Evolutionary conservation across 1,140 invertebrate genomes (phyloP).

Genomic region (Drosophila navojoa): DNA sequence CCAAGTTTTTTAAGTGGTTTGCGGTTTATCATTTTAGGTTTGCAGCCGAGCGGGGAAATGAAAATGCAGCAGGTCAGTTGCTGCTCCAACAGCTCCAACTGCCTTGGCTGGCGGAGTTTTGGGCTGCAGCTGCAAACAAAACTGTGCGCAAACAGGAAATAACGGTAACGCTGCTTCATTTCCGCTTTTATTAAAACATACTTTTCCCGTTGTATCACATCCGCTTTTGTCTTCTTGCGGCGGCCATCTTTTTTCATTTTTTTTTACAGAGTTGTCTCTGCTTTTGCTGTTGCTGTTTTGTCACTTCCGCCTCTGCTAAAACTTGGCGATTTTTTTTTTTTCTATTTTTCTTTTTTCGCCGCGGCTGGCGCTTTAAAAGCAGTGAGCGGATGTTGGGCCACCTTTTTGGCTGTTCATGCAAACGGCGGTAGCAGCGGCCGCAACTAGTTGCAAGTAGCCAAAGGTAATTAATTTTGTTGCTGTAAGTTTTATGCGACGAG

Average conservation of each 20-base stretch:
- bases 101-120: background rate
- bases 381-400: constrained; percentile 69
- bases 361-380: constrained; percentile 67
- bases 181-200: constrained; percentile 83
- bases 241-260: constrained; percentile 21
- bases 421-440: constrained; percentile 39
- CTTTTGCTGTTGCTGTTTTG: constrained; percentile 56
- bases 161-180: constrained; percentile 82
- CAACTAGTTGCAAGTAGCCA: constrained; percentile 79
- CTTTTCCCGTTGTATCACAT: constrained; percentile 79
- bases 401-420: constrained; percentile 60
- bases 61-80: constrained; percentile 59
- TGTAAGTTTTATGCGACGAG: constrained; percentile 51
- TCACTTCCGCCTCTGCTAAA: constrained; percentile 70
- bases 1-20: constrained; percentile 77
- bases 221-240: constrained; percentile 44
- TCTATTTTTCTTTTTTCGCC: constrained; percentile 16
- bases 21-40: constrained; percentile 67
- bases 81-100: background rate
- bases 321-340: constrained; percentile 48
- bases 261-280: background rate
- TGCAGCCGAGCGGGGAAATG: constrained; percentile 36
- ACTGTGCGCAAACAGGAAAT: constrained; percentile 79
- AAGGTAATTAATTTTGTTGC: constrained; percentile 82
- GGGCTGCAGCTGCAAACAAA: constrained; percentile 62